A percentile compares a stretch with the other conserved stretches of the same genome.
Evolutionary conservation across 2,888 invertebrate species (phyloP).

Genomic region (Minunthozetes semirufus): DNA sequence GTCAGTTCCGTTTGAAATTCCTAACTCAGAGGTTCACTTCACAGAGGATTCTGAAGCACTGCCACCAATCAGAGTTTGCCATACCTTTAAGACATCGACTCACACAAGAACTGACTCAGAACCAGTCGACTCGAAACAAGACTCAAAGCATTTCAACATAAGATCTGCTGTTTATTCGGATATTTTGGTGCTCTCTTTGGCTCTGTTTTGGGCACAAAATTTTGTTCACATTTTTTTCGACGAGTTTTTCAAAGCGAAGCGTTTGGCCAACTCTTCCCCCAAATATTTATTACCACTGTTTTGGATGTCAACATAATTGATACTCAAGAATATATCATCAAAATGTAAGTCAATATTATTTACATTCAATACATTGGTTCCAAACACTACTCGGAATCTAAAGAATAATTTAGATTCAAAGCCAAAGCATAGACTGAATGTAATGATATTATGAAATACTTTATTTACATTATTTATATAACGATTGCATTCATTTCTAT

Average conservation of each 20-base stretch:
- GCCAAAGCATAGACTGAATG: too few relatives aligned
- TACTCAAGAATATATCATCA: neutral
- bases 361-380: neutral
- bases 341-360: conserved; percentile 3
- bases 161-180: conserved; percentile 8
- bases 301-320: neutral
- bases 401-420: too few relatives aligned
- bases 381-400: too few relatives aligned
- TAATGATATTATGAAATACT: too few relatives aligned
- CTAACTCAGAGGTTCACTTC: neutral
- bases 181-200: conserved; percentile 22
- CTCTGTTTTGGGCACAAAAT: neutral
- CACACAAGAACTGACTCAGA: neutral
- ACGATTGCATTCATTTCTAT: too few relatives aligned
- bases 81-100: neutral
- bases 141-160: neutral
- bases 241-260: neutral
- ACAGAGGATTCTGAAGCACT: neutral
- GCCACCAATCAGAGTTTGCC: neutral
- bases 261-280: neutral
- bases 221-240: neutral
- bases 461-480: too few relatives aligned
- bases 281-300: neutral
- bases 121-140: neutral
- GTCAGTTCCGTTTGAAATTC: conserved; percentile 19